A percentile compares a stretch with the other conserved stretches of the same genome.
These are phyloP conservation scores for Eumaeus atala DNA, from an alignment of 1,140 invertebrate species.

Conservation along the genomic window DNA sequence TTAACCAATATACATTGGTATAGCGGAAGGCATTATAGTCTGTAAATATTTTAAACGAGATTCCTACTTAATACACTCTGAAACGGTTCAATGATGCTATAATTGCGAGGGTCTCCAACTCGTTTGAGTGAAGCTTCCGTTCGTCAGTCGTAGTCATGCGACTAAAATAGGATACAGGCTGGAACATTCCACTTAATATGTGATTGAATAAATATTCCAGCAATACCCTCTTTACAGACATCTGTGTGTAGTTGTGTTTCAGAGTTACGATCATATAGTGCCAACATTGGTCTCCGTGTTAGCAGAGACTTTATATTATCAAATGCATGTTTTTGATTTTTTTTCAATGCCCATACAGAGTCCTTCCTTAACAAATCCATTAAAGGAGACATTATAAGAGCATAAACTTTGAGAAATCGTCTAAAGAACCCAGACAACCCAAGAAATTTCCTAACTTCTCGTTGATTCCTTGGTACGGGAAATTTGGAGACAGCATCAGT, in stretches of 20 bases:
- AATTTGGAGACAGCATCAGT: slow-evolving; percentile 38
- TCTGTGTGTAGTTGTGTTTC: slow-evolving; percentile 30
- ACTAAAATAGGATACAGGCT: slow-evolving; percentile 32
- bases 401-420: slow-evolving; percentile 40
- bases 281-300: slow-evolving; percentile 20
- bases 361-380: slow-evolving; percentile 36
- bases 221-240: slow-evolving; percentile 28
- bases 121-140: slow-evolving; percentile 26
- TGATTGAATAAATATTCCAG: slow-evolving; percentile 28
- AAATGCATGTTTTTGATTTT: not conserved
- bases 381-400: slow-evolving; percentile 31
- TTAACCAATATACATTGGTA: slow-evolving; percentile 17
- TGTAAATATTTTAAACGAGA: slow-evolving; percentile 63
- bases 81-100: slow-evolving; percentile 61
- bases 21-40: slow-evolving; percentile 29
- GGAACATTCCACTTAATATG: slow-evolving; percentile 9
- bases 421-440: slow-evolving; percentile 47
- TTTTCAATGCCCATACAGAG: slow-evolving; percentile 15
- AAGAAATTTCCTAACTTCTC: slow-evolving; percentile 34
- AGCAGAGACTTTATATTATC: slow-evolving; percentile 4
- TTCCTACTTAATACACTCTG: slow-evolving; percentile 53
- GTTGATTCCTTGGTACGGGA: slow-evolving; percentile 28
- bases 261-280: slow-evolving; percentile 25
- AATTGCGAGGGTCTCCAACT: slow-evolving; percentile 48
- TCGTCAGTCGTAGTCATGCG: slow-evolving; percentile 25